Base-by-base conservation (phyloP, 2,113 vertebrate genomes). In the Pelmatolapia mariae region DNA sequence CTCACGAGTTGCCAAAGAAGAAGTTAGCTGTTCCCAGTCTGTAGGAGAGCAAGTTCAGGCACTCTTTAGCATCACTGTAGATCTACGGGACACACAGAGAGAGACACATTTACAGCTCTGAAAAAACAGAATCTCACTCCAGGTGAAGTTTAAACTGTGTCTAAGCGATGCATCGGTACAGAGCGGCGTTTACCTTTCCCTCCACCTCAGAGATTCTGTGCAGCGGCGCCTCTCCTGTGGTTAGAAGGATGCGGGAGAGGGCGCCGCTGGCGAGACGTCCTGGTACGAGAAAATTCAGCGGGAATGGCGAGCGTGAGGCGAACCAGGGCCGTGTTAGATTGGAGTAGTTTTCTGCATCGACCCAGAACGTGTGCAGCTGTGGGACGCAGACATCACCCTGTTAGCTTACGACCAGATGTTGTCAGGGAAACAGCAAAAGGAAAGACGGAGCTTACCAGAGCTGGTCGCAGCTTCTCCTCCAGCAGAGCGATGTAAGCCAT, bases 281-380 rank as follows among this genome's bases (percentile, higher is more conserved):
- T 26, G 99, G 99, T 19, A 99, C 94, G 57, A 98, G 96, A 89
- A 98, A 97, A 92, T 96, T 98, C 53, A 99, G 93, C 1, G 98
- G 99, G 90, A 99, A 99, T 1, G 98, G 97, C 88, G 97, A 98
- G 83, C 89, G 98, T 68, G 99, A 98, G 26, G 98, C 97, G 94
- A 98, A 99, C 98, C 98, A 99, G 0, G 99, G 98, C 84, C 98
- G 96, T 66, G 98, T 99, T 93, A 99, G 92, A 91, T 92, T 97
- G 89, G 96, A 96, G 86, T 99, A 99, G 95, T 99, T 99, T 93
- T 99, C 98, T 68, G 96, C 94, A 66, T 99, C 98, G 86, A 99
- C 97, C 99, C 99, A 99, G 95, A 99, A 99, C n/a, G 98, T 98
- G 93, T 99, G 98, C 90, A 99, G 94, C 99, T 99, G 86, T 22